Percentiles rank a stretch among this genome's conserved stretches.
These are phyloP conservation scores for Ectemnius continuus DNA, from an alignment of 2,888 invertebrate species.

Conservation along the genomic window DNA sequence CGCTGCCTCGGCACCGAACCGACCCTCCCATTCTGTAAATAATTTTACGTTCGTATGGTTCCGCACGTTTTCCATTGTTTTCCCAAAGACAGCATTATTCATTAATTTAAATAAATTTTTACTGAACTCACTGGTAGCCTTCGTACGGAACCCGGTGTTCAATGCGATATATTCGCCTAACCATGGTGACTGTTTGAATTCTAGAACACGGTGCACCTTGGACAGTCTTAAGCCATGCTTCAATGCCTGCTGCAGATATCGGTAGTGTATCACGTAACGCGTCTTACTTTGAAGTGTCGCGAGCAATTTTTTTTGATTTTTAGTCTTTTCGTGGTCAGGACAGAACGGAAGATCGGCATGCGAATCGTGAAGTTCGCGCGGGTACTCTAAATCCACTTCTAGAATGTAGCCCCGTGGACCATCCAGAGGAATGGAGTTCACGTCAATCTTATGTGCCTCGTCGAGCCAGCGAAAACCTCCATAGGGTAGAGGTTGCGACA, in stretches of 20 bases:
- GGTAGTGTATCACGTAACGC: constrained; percentile 69
- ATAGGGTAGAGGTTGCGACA: constrained; percentile 48
- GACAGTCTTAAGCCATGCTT: constrained; percentile 51
- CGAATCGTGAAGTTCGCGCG: constrained; percentile 58
- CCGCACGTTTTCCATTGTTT: constrained; percentile 76
- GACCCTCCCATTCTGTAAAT: constrained; percentile 56
- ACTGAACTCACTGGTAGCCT: constrained; percentile 68
- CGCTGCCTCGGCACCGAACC: constrained; percentile 56
- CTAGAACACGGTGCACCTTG: constrained; percentile 64
- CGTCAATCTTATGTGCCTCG: constrained; percentile 12
- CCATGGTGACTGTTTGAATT: constrained; percentile 69
- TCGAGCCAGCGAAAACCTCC: constrained; percentile 48
- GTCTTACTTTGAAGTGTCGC: constrained; percentile 57
- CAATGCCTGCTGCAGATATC: constrained; percentile 65
- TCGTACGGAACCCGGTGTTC: constrained; percentile 67
- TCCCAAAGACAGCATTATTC: constrained; percentile 70
- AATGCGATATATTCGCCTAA: constrained; percentile 58
- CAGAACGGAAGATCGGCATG: constrained; percentile 70
- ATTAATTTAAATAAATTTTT: constrained; percentile 73
- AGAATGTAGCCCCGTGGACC: constrained; percentile 33
- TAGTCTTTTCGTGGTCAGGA: constrained; percentile 19
- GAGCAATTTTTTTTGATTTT: constrained; percentile 52
- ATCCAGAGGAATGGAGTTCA: constrained; percentile 12
- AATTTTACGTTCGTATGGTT: constrained; percentile 72
- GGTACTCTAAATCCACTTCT: constrained; percentile 64